Evolutionary conservation across 2,888 invertebrate genomes (phyloP), one percentile per base, ranked within the genome.

Genomic region (Himalopsyche anomala): DNA sequence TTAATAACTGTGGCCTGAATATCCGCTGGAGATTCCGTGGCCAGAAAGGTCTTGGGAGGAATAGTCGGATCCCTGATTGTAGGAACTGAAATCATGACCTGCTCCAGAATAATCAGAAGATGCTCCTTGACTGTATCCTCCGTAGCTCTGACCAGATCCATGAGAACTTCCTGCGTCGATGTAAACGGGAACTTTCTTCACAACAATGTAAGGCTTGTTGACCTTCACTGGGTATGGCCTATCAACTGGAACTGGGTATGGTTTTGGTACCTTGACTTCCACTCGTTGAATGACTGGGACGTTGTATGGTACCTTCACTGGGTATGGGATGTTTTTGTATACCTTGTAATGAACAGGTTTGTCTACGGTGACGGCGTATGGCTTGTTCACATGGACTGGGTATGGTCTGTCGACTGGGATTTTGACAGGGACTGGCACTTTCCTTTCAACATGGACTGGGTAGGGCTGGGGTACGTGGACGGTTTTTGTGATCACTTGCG

Each of bases 341-440:
- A 86, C 86, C 69, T 86, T 86, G 82, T 84, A 86, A 11, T 84
- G 86, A 5, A 86, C 82, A 5, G 36, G 15, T 40, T 86, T 86
- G 17, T 81, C 84, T 8, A 86, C 82, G 8, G 80, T 55, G 45
- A 86, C 86, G 81, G 86, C 82, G 84, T 86, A 86, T n/a, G 86
- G 86, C 42, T 86, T 86, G 88, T 93, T 92, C n/a, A 93, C 92
- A 80, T 93, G 90, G 45, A 94, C 92, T 19, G 93, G 91, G 89
- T 93, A 93, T 85, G 94, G 93, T 86, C 94, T 90, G 91, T 94
- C 92, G 83, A 94, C 92, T 40, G 93, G 92, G 28, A 91, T 91
- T 4, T 93, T 91, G 28, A 94, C 91, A 82, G 92, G 92, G 69
- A 92, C 92, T 4, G 93, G 92, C 12, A 92, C 91, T 15, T 93